These are phyloP conservation scores for Pachyseris speciosa DNA, from an alignment of 64 coral and sea anemone genomes.

Conservation along the genomic window DNA sequence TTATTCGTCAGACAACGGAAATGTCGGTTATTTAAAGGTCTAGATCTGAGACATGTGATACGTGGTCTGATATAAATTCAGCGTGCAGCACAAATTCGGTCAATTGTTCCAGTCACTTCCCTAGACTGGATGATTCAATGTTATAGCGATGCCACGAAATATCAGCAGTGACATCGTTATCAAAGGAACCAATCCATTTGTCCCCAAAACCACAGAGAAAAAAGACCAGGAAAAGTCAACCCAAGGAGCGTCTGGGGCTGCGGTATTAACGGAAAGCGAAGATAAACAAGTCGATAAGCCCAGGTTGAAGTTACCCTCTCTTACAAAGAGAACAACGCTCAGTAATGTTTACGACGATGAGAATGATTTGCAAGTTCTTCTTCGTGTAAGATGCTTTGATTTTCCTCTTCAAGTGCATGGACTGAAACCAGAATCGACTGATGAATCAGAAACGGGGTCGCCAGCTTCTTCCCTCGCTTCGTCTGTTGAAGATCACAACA, in stretches of 20 bases:
- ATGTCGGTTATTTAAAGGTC: not conserved
- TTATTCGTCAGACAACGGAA: not conserved
- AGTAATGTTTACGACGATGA: not conserved
- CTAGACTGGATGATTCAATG: not conserved
- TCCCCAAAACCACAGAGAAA: not conserved
- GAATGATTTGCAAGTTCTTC: conserved; percentile 11
- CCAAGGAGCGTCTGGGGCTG: not conserved
- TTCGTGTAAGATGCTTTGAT: conserved; percentile 3
- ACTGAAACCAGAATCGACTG: not conserved
- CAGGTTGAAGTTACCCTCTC: not conserved
- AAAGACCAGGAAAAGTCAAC: not conserved
- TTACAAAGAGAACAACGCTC: not conserved
- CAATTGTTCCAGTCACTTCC: not conserved
- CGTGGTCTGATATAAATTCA: not conserved
- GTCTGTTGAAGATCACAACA: not conserved
- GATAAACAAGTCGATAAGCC: not conserved
- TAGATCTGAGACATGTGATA: not conserved
- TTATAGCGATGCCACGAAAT: not conserved
- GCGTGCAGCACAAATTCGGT: not conserved
- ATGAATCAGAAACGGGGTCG: not conserved
- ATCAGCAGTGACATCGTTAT: not conserved
- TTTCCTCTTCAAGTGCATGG: conserved; percentile 29
- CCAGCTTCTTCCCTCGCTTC: not conserved
- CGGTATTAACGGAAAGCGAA: not conserved
- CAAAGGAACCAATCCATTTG: not conserved